Evolutionary conservation across 2,797 vertebrate species (phyloP).

Genomic region (Distichodus sexfasciatus): DNA sequence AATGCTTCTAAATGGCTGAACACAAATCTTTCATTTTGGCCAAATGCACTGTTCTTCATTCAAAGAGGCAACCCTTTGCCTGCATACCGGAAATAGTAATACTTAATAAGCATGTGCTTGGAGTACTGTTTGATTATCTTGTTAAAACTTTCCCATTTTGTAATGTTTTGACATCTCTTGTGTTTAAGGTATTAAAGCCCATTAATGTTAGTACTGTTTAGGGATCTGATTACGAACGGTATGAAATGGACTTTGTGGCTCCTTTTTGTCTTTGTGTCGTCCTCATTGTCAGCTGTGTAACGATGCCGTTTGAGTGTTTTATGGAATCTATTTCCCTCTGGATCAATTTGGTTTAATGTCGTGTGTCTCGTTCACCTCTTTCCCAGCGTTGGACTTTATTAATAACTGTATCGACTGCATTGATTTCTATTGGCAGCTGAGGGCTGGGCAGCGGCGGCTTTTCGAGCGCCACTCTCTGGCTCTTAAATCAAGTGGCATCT

Average conservation of each 20-base stretch:
- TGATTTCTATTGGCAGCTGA: conserved; percentile 77
- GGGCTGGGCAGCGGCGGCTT: conserved; percentile 41
- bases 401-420: conserved; percentile 81
- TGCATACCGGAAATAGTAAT: too few relatives aligned
- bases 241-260: not conserved
- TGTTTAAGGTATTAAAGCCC: conserved; percentile 11
- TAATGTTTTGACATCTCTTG: conserved; percentile 19
- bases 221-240: not conserved
- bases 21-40: too few relatives aligned
- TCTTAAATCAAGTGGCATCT: conserved; percentile 83
- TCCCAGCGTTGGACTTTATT: conserved; percentile 75
- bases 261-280: conserved; percentile 10
- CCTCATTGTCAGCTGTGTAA: conserved; percentile 56
- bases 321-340: conserved; percentile 76
- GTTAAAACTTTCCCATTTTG: not conserved
- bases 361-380: conserved; percentile 80
- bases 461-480: conserved; percentile 57
- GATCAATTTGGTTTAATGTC: conserved; percentile 82
- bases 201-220: not conserved
- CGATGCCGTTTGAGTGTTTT: conserved; percentile 70
- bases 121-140: too few relatives aligned
- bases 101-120: too few relatives aligned
- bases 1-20: too few relatives aligned
- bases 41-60: too few relatives aligned
- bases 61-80: too few relatives aligned